Conservation (phyloP, 2,888 invertebrate genomes). For the Rotaria socialis region DNA sequence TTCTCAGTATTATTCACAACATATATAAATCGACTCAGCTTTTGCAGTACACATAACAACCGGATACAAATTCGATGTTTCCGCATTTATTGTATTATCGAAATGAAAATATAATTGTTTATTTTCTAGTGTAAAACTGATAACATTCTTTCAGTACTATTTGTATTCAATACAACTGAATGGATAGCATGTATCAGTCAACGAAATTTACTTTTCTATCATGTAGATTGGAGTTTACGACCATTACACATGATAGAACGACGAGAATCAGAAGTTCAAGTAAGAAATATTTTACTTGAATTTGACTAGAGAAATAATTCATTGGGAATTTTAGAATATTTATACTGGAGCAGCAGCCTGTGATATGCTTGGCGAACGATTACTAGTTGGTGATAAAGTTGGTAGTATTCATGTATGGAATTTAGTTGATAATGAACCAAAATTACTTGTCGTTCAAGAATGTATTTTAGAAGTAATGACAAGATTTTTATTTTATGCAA, state of each 20-base stretch:
- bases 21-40: no score
- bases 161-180: constrained; percentile 23
- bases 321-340: neutral
- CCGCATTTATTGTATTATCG: no score
- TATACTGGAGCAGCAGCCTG: constrained; percentile 1
- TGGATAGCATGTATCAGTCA: neutral
- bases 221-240: neutral
- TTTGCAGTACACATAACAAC: no score
- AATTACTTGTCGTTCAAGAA: neutral
- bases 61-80: no score
- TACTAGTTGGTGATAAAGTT: constrained; percentile 14
- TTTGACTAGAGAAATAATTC: no score
- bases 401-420: neutral
- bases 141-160: neutral
- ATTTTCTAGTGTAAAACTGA: neutral
- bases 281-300: neutral
- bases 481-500: no score
- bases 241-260: neutral
- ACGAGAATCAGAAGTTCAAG: constrained; percentile 17
- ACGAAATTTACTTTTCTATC: constrained; percentile 7
- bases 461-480: neutral
- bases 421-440: constrained; percentile 18
- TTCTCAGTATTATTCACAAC: no score
- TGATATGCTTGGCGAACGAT: neutral
- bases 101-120: neutral